phyloP scores from a whole-genome alignment of 2,113 vertebrate species.

The Mixornis gularis region DNA sequence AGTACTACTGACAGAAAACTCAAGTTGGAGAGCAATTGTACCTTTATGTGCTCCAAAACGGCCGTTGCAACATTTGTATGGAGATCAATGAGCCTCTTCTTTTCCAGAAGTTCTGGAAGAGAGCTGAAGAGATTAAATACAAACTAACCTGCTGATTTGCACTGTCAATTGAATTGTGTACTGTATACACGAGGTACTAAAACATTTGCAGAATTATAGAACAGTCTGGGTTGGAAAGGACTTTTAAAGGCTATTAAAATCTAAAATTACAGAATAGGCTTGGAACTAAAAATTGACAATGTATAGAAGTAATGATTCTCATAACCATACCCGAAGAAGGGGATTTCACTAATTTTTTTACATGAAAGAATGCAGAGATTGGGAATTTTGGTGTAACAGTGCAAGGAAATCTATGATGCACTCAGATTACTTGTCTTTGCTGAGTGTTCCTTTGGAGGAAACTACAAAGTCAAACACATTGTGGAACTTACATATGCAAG shows the following conservation, averaged over 20 bases:
- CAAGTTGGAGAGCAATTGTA: slow-evolving; percentile 39
- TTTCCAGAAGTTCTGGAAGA: slow-evolving; percentile 94
- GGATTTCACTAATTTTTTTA: not conserved
- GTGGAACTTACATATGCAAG: not conserved
- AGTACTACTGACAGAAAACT: not conserved
- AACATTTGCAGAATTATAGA: not conserved
- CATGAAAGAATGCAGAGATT: not conserved
- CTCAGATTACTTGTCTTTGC: not conserved
- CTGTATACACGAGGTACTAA: not conserved
- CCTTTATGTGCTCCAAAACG: slow-evolving; percentile 97
- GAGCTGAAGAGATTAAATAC: slow-evolving; percentile 80
- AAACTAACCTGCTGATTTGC: slow-evolving; percentile 42
- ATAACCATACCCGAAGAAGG: not conserved
- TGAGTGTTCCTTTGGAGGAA: not conserved
- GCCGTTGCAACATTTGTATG: slow-evolving; percentile 98
- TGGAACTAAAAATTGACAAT: not conserved
- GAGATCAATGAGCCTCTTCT: slow-evolving; percentile 96
- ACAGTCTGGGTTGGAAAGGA: not conserved
- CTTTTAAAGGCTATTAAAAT: not conserved
- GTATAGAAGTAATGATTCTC: not conserved
- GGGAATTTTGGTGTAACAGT: not conserved
- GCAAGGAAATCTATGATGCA: not conserved
- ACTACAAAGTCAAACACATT: not conserved
- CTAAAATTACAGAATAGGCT: not conserved
- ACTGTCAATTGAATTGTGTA: not conserved